A percentile compares a stretch with the other conserved stretches of the same genome.
Evolutionary conservation across 2,113 vertebrate genomes (phyloP).

Genomic region (Anguilla japonica): DNA sequence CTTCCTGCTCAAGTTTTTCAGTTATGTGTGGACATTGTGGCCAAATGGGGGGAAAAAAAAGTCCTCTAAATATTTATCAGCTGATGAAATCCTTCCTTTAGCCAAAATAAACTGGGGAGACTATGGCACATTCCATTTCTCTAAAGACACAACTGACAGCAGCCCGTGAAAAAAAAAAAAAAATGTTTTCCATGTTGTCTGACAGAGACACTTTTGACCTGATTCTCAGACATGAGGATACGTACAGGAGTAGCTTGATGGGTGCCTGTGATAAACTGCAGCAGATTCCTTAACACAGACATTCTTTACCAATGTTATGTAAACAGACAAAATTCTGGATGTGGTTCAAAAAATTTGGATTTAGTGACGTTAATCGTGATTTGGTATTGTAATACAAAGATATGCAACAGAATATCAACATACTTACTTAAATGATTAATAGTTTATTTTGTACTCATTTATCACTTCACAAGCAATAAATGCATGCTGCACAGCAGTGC

Average conservation of each 20-base stretch:
- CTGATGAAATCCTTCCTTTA: constrained; percentile 36
- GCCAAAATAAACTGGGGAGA: constrained; percentile 48
- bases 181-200: constrained; percentile 11
- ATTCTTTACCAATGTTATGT: constrained; percentile 9
- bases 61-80: constrained; percentile 49
- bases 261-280: not conserved
- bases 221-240: not conserved
- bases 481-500: constrained; percentile 4
- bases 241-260: not conserved
- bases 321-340: not conserved
- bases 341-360: not conserved
- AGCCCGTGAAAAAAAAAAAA: constrained; percentile 5
- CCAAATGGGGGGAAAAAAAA: constrained; percentile 47
- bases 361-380: not conserved
- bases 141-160: constrained; percentile 24
- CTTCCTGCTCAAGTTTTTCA: constrained; percentile 34
- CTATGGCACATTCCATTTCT: constrained; percentile 30
- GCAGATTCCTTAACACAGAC: not conserved
- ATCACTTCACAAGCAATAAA: not conserved
- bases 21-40: constrained; percentile 38
- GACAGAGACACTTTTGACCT: constrained; percentile 18
- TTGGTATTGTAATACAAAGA: not conserved
- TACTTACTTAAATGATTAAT: not conserved
- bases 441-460: not conserved
- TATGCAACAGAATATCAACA: not conserved